phyloP scores from a whole-genome alignment of 2,797 vertebrate genomes.

The Pseudomugil tenellus region DNA sequence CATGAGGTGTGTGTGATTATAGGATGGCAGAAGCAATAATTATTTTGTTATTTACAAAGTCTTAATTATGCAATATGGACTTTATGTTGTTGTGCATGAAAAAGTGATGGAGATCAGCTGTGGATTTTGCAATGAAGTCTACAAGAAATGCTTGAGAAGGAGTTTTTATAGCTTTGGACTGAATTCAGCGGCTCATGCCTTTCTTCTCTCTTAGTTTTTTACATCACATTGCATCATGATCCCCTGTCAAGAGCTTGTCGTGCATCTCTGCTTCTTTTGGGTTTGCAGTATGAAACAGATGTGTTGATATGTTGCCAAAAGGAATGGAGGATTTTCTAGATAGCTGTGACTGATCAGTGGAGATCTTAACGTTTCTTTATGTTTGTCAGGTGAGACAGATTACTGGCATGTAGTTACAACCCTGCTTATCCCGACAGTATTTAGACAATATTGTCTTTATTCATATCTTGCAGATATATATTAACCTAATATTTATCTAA shows the following conservation, averaged over 20 bases:
- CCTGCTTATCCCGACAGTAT: not conserved
- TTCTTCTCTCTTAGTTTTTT: not conserved
- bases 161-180: slow-evolving; percentile 22
- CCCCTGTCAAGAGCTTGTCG: slow-evolving; percentile 29
- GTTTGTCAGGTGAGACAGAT: slow-evolving; percentile 19
- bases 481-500: too few species aligned
- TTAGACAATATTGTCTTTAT: slow-evolving; percentile 6
- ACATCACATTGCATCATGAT: not conserved
- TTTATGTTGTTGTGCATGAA: not conserved
- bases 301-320: slow-evolving; percentile 60
- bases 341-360: slow-evolving; percentile 43
- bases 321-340: slow-evolving; percentile 1
- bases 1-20: slow-evolving; percentile 1
- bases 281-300: slow-evolving; percentile 52
- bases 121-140: slow-evolving; percentile 42
- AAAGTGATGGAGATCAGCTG: slow-evolving; percentile 2
- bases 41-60: slow-evolving; percentile 26
- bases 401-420: not conserved
- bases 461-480: too few species aligned
- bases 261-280: slow-evolving; percentile 22
- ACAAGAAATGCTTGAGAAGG: not conserved
- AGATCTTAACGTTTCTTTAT: slow-evolving; percentile 16
- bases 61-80: slow-evolving; percentile 27
- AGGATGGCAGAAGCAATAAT: slow-evolving; percentile 20
- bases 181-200: slow-evolving; percentile 28